Evolutionary conservation across 2,797 vertebrate genomes (phyloP).

Genomic region (Pterois miles): DNA sequence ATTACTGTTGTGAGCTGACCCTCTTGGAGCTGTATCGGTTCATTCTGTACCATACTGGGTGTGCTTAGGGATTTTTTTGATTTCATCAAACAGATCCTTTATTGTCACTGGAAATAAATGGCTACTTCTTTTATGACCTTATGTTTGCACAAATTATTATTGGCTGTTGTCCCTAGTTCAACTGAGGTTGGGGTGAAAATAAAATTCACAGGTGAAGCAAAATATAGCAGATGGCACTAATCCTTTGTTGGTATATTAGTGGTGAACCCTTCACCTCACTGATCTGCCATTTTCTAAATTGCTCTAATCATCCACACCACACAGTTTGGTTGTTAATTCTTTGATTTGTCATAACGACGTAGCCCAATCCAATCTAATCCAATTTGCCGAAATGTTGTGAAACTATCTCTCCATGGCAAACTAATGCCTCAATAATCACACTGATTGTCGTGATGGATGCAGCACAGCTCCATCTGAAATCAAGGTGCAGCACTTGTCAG

Average conservation of each 20-base stretch:
- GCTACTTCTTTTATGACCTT: no score
- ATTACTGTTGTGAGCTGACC: neutral
- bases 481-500: neutral
- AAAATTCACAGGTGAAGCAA: neutral
- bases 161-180: neutral
- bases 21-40: no score
- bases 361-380: neutral
- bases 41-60: no score
- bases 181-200: no score
- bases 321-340: neutral
- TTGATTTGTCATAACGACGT: neutral
- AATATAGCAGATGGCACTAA: neutral
- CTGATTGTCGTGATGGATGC: conserved; percentile 8
- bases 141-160: neutral
- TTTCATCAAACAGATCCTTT: neutral
- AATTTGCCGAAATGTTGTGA: neutral
- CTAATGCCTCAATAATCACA: neutral
- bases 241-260: neutral
- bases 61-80: neutral
- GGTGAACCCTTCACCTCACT: neutral
- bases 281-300: conserved; percentile 9
- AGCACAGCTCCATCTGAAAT: neutral
- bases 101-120: neutral
- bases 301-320: neutral
- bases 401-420: neutral